These are phyloP conservation scores for Anthophora plumipes DNA, from an alignment of 2,888 invertebrate genomes.

Conservation along the genomic window DNA sequence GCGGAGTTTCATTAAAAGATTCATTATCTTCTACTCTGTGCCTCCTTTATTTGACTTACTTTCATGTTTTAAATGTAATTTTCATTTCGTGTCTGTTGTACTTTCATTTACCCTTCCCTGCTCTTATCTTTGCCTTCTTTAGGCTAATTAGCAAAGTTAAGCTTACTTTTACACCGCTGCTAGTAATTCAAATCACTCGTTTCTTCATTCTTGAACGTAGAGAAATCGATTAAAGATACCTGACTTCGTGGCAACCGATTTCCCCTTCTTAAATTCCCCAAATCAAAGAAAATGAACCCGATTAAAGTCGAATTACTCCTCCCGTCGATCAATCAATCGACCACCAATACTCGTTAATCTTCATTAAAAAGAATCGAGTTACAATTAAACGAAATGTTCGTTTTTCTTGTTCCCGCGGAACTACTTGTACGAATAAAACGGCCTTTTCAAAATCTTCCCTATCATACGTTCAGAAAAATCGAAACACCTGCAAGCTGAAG, in stretches of 20 bases:
- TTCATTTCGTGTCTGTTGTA: neutral
- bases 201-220: too few species aligned
- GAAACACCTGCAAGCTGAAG: conserved; percentile 42
- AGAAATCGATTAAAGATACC: neutral
- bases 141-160: neutral
- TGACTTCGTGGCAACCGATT: neutral
- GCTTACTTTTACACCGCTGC: neutral
- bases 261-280: neutral
- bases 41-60: neutral
- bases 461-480: conserved; percentile 20
- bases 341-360: conserved; percentile 66
- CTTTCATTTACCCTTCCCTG: neutral
- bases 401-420: conserved; percentile 23
- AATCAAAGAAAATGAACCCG: neutral
- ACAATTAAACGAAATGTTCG: conserved; percentile 67
- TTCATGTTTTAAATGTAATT: neutral
- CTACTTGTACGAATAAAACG: neutral
- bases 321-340: conserved; percentile 52
- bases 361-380: conserved; percentile 66
- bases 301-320: conserved; percentile 8
- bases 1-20: neutral
- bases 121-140: neutral
- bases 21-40: neutral
- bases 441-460: neutral
- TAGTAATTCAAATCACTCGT: neutral